Evolutionary conservation across 2,797 vertebrate genomes (phyloP).

Genomic region (Todus mexicanus): DNA sequence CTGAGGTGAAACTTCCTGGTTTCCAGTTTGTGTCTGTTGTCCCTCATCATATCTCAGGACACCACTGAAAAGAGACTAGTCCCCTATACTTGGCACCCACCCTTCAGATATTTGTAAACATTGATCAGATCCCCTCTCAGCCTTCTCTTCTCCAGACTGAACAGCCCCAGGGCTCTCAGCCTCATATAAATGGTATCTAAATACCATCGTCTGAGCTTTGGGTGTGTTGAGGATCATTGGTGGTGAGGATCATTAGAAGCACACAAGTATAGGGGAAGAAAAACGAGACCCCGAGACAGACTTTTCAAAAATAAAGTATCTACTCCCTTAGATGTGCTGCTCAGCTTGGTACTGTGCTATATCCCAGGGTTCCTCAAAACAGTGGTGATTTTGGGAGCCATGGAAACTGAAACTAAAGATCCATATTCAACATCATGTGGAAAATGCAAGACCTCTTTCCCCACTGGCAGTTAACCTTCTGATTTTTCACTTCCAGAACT

Average conservation of each 20-base stretch:
- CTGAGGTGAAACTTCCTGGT: too few species aligned
- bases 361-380: background rate
- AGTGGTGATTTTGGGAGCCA: background rate
- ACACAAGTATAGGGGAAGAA: background rate
- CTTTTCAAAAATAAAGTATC: background rate
- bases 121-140: too few species aligned
- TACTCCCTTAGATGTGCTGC: background rate
- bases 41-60: too few species aligned
- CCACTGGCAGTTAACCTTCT: background rate
- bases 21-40: too few species aligned
- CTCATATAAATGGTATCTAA: too few species aligned
- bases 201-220: background rate
- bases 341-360: background rate
- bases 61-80: too few species aligned
- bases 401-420: background rate
- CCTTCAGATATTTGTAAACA: too few species aligned
- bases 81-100: too few species aligned
- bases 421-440: background rate
- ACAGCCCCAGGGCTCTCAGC: too few species aligned
- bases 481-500: background rate
- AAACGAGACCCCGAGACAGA: background rate
- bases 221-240: background rate
- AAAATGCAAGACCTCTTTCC: background rate
- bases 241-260: background rate
- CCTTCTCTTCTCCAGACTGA: too few species aligned